These are phyloP conservation scores for Tiliqua scincoides DNA, from an alignment of 2,113 vertebrate species.

Conservation along the genomic window DNA sequence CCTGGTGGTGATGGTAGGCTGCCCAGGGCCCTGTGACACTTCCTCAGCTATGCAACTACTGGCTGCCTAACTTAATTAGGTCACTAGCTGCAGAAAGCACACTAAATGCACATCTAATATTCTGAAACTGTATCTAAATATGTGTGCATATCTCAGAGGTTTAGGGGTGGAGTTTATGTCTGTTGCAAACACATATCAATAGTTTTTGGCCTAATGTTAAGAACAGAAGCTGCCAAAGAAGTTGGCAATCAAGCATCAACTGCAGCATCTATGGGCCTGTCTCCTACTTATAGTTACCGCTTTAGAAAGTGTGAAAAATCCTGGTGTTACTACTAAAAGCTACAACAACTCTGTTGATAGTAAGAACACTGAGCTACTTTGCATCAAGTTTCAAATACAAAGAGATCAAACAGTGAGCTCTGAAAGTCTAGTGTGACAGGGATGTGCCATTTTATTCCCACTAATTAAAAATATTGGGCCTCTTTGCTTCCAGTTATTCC, in stretches of 20 bases:
- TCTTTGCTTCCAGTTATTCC: neutral
- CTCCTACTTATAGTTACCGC: slow-evolving; percentile 1
- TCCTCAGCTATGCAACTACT: too few species aligned
- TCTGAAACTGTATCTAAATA: neutral
- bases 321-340: slow-evolving; percentile 36
- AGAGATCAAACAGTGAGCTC: slow-evolving; percentile 1
- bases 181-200: slow-evolving; percentile 39
- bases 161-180: slow-evolving; percentile 15
- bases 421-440: neutral
- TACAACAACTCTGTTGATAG: slow-evolving; percentile 32
- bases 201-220: slow-evolving; percentile 48
- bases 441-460: neutral
- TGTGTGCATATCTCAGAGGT: slow-evolving; percentile 10
- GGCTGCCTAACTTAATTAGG: neutral
- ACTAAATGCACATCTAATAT: neutral
- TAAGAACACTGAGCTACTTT: slow-evolving; percentile 32
- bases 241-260: slow-evolving; percentile 35
- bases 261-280: slow-evolving; percentile 49
- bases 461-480: slow-evolving; percentile 2
- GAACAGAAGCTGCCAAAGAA: slow-evolving; percentile 48
- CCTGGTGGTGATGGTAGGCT: too few species aligned
- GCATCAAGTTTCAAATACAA: neutral
- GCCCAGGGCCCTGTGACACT: too few species aligned
- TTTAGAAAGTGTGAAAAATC: slow-evolving; percentile 52
- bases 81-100: neutral